Percentiles rank a stretch among this genome's conserved stretches.
Evolutionary conservation across 2,888 invertebrate species (phyloP).

Genomic region (Chymomyza amoena): DNA sequence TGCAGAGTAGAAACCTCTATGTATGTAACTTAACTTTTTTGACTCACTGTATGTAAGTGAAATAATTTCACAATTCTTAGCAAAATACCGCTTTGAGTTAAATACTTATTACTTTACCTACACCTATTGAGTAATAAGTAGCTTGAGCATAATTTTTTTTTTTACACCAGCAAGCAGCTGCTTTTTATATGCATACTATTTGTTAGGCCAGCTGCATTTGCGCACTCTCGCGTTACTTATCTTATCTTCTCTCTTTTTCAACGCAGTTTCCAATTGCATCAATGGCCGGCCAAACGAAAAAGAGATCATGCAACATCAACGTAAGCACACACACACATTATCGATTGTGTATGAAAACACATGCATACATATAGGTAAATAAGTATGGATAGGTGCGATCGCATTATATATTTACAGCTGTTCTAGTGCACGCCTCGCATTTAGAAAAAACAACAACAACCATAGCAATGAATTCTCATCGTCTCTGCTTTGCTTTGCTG

Average conservation of each 20-base stretch:
- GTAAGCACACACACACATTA: background rate
- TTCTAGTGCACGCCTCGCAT: slow-evolving; percentile 12
- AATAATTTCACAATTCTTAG: background rate
- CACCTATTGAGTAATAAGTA: too few species aligned
- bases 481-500: background rate
- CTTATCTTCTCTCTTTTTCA: background rate
- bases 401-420: slow-evolving; percentile 8
- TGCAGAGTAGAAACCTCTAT: too few species aligned
- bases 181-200: background rate
- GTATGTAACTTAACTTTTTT: too few species aligned
- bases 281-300: background rate
- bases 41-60: background rate
- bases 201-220: background rate
- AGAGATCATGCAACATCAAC: background rate
- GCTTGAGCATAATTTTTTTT: too few species aligned
- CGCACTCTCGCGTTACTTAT: background rate
- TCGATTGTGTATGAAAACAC: background rate
- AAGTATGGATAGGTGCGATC: background rate
- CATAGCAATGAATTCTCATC: slow-evolving; percentile 16
- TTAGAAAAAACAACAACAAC: too few species aligned
- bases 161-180: background rate
- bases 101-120: too few species aligned
- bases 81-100: background rate
- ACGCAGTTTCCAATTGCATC: background rate
- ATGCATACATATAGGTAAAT: background rate